Evolutionary conservation across 2,113 vertebrate genomes (phyloP), one percentile per base, ranked within the genome.

Genomic region (Chloropsis cyanopogon): DNA sequence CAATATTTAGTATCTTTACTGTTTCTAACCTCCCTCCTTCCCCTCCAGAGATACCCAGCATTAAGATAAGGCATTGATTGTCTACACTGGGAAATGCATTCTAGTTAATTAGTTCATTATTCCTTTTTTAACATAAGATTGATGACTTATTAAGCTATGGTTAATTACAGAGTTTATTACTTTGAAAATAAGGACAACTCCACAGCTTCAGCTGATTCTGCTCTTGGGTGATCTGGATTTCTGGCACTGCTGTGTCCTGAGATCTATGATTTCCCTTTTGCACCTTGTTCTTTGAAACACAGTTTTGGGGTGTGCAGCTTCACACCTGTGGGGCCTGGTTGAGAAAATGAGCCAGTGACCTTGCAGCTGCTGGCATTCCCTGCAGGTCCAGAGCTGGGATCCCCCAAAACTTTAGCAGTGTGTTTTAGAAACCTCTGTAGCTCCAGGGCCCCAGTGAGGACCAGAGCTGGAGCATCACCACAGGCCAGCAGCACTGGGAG

Each of bases 51-150:
- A 75, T 46, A 78, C 37, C 77, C 81, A 8, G 23, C 71, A 85
- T 70, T 73, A 93, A 94, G 98, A 98, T 97, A 98, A 98, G 96
- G 92, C 96, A 98, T 97, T 93, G 98, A 98, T 98, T 95, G 92
- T 70, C 93, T 97, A 56, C 76, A 89, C 64, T 84, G 94, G 93
- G 94, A 96, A 91, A 93, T 71, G 69, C 54, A 86, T 96, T 89
- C 64, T 28, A 63, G 49, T 37, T 97, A 97, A 97, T 97, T 95
- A 96, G 95, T 86, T 96, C 94, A 89, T 96, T 95, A 91, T 87
- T 96, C 96, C 80, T 96, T 97, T 85, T 88, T 97, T 90, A 93
- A 61, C 93, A 80, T 92, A 95, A 97, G 97, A 97, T 24, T 65
- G 96, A 98, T 98, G 96, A 96, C 94, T 97, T 97, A 96, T 97